These are phyloP conservation scores for Rallus limicola DNA, from an alignment of 2,113 vertebrate genomes.

Conservation along the genomic window DNA sequence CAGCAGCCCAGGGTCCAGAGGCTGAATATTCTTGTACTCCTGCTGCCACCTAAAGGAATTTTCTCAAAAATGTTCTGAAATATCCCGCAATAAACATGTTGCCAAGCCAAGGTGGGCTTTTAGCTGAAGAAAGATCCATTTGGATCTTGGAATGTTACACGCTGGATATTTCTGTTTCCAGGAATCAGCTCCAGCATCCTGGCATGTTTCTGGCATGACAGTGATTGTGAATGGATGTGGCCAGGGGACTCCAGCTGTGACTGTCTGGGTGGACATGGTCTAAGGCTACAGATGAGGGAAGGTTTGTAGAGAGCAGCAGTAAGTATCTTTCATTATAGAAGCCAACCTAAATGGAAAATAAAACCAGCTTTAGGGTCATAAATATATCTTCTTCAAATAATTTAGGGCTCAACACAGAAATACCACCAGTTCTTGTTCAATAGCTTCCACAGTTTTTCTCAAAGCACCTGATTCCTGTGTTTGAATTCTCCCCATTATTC, in stretches of 20 bases:
- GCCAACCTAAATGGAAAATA: neutral
- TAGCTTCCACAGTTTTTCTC: neutral
- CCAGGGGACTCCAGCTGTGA: neutral
- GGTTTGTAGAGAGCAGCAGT: neutral
- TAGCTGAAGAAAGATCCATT: neutral
- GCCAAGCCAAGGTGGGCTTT: neutral
- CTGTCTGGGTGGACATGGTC: neutral
- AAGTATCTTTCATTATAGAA: neutral
- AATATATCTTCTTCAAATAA: neutral
- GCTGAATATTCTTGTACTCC: constrained; percentile 43
- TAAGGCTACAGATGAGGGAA: neutral
- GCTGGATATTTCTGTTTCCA: neutral
- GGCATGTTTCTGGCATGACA: neutral
- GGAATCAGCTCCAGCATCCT: neutral
- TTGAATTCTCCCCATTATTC: neutral
- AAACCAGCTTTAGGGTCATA: neutral
- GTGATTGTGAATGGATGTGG: neutral
- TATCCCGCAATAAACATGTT: neutral
- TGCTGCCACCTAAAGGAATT: constrained; percentile 70
- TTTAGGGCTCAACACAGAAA: neutral
- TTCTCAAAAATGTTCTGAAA: neutral
- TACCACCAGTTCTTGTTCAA: neutral
- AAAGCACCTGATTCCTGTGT: neutral
- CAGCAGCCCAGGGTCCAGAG: neutral
- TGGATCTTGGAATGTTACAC: neutral